Conservation (phyloP, 2,113 vertebrate genomes). For the Pelecanoides urinatrix region DNA sequence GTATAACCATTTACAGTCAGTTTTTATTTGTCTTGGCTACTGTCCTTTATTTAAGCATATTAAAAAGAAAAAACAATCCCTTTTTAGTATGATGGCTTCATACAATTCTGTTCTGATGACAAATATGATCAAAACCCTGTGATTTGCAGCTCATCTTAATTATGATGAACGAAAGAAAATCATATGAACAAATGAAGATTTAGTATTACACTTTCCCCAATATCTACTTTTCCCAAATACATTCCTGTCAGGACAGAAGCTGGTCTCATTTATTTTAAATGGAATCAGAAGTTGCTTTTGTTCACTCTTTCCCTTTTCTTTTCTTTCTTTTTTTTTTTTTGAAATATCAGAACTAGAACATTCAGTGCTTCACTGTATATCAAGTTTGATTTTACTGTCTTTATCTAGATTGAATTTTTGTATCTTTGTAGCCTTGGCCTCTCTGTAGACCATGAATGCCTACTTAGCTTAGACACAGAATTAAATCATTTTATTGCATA, state of each 20-base stretch:
- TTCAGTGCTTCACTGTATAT: background rate
- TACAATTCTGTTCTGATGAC: background rate
- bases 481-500: constrained; percentile 12
- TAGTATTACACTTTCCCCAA: background rate
- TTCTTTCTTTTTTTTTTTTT: background rate
- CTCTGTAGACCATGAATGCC: background rate
- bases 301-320: background rate
- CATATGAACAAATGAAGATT: background rate
- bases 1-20: background rate
- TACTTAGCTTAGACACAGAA: background rate
- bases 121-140: background rate
- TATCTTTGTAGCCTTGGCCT: background rate
- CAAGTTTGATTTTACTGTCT: background rate
- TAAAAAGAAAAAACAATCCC: background rate
- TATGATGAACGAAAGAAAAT: background rate
- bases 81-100: background rate
- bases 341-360: background rate
- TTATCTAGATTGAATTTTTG: background rate
- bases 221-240: background rate
- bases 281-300: background rate
- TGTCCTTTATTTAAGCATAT: background rate
- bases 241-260: background rate
- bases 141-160: background rate
- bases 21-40: background rate
- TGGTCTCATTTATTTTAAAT: background rate